Conservation (phyloP, 2,113 vertebrate species). For the Bos javanicus region DNA sequence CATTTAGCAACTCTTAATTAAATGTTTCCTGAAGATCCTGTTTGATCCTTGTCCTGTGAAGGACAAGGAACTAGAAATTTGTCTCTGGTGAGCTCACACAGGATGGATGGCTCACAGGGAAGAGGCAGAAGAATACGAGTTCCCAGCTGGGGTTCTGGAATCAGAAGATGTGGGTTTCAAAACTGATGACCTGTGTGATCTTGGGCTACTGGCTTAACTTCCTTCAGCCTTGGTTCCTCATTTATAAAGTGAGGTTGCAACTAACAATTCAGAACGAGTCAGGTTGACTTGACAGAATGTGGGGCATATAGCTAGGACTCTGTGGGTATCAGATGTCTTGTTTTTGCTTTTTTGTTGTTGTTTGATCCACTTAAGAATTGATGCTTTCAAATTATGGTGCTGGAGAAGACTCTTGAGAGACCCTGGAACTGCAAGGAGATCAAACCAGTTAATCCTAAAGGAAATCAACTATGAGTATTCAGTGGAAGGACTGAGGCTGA, state of each 20-base stretch:
- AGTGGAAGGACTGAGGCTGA: not conserved
- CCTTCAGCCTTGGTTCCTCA: not conserved
- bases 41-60: not conserved
- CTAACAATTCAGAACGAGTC: not conserved
- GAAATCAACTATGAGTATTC: not conserved
- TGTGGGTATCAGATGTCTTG: not conserved
- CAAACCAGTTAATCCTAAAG: not conserved
- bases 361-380: not conserved
- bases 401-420: not conserved
- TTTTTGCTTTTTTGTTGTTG: not conserved
- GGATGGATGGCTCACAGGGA: not conserved
- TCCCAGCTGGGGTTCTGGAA: not conserved
- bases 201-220: not conserved
- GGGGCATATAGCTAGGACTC: not conserved
- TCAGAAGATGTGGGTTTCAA: not conserved
- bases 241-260: not conserved
- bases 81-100: not conserved
- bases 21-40: not conserved
- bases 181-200: not conserved
- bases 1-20: conserved; percentile 48
- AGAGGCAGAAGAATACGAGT: not conserved
- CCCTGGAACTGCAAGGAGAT: not conserved
- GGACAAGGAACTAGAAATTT: not conserved
- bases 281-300: not conserved
- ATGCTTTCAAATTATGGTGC: not conserved